Evolutionary conservation across 1,140 invertebrate species (phyloP).

Genomic region (Drosophila bipectinata): DNA sequence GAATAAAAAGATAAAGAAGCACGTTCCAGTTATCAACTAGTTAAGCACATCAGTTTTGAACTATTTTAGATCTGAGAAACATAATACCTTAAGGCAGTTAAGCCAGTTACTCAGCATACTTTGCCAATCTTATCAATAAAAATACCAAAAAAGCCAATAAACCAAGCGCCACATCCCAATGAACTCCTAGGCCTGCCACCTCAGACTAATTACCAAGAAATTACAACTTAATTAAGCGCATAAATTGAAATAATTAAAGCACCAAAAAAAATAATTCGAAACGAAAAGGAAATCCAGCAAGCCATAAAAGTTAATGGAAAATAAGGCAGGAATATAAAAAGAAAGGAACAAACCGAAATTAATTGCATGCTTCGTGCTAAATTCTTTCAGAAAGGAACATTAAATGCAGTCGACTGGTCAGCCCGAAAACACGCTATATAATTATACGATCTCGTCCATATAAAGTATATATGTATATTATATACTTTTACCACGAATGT

Average conservation of each 20-base stretch:
- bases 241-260: slow-evolving; percentile 33
- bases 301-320: slow-evolving; percentile 36
- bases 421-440: slow-evolving; percentile 55
- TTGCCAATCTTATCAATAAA: not conserved
- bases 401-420: slow-evolving; percentile 52
- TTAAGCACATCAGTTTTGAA: not conserved
- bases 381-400: slow-evolving; percentile 59
- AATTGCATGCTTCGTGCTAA: slow-evolving; percentile 72
- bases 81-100: not conserved
- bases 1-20: not conserved
- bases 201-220: slow-evolving; percentile 34
- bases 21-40: not conserved
- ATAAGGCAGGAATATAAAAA: slow-evolving; percentile 20
- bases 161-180: slow-evolving; percentile 7
- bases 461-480: slow-evolving; percentile 19
- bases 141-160: not conserved
- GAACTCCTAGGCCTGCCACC: slow-evolving; percentile 9
- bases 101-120: not conserved
- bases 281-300: slow-evolving; percentile 26
- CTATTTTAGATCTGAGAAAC: not conserved
- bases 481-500: slow-evolving; percentile 25
- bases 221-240: slow-evolving; percentile 28
- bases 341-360: slow-evolving; percentile 31
- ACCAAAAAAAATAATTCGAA: slow-evolving; percentile 24
- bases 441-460: slow-evolving; percentile 66